Percentiles rank a stretch among this genome's conserved stretches.
Conservation (phyloP, 2,888 invertebrate genomes). For the Copidosoma aretas region DNA sequence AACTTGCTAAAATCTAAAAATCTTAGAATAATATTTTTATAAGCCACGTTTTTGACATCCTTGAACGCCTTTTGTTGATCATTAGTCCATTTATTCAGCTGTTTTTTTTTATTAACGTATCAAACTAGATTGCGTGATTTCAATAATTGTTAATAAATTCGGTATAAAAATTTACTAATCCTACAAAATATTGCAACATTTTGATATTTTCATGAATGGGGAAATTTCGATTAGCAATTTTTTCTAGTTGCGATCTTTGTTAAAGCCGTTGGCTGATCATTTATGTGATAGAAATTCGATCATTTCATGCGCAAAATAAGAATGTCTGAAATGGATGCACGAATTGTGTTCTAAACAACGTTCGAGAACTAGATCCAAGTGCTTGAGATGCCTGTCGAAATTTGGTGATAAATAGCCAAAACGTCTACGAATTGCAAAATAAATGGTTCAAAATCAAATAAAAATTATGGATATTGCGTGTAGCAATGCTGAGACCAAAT, state of each 20-base stretch:
- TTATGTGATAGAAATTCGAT: background rate
- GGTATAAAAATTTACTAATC: background rate
- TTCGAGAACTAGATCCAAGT: background rate
- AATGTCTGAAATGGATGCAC: background rate
- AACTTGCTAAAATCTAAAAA: background rate
- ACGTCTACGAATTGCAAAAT: no score
- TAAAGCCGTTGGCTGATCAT: background rate
- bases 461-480: no score
- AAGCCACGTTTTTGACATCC: background rate
- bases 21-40: background rate
- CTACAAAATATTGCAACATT: background rate
- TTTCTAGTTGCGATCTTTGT: background rate
- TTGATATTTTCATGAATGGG: background rate
- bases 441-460: no score
- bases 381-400: background rate
- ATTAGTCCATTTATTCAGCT: background rate
- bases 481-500: no score
- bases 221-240: background rate
- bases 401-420: no score
- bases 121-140: background rate
- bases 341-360: background rate
- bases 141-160: background rate
- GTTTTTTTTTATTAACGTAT: background rate
- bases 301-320: background rate
- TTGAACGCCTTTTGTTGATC: background rate